phyloP scores from a whole-genome alignment of 2,797 vertebrate genomes.

The Parotocinclus haroldoi region DNA sequence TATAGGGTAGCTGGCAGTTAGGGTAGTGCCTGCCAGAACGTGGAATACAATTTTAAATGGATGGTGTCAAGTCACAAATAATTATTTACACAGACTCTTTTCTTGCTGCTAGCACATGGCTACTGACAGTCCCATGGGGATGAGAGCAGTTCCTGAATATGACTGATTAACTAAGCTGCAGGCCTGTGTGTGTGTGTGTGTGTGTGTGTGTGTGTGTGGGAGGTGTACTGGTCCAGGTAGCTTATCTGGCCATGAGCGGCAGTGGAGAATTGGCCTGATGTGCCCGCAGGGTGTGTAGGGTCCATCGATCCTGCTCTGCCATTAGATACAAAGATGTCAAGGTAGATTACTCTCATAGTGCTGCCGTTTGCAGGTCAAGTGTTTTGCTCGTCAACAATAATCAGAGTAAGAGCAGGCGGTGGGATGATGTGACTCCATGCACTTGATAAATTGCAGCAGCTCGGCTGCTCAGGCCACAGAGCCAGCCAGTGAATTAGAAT shows the following conservation, averaged over 20 bases:
- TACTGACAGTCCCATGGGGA: constrained; percentile 30
- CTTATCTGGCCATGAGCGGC: constrained; percentile 31
- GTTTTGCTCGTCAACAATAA: constrained; percentile 61
- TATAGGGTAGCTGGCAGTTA: too few species aligned
- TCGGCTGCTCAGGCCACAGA: constrained; percentile 31
- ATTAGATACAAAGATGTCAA: constrained; percentile 61
- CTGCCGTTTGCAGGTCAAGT: constrained; percentile 64
- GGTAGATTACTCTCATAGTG: constrained; percentile 60
- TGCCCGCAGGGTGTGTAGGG: constrained; percentile 51
- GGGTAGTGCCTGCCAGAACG: too few species aligned
- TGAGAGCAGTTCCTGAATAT: constrained; percentile 38
- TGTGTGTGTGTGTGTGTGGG: constrained; percentile 10
- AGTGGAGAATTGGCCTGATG: constrained; percentile 36
- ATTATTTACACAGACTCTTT: constrained; percentile 37
- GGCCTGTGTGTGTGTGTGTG: constrained; percentile 21
- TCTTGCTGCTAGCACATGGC: constrained; percentile 34
- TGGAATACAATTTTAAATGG: not conserved
- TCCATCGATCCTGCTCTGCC: constrained; percentile 57
- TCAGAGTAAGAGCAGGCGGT: constrained; percentile 54
- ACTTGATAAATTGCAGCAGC: constrained; percentile 51
- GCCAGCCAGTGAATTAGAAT: constrained; percentile 47
- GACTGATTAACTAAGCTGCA: constrained; percentile 46
- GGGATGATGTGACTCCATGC: constrained; percentile 52
- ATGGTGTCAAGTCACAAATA: constrained; percentile 43
- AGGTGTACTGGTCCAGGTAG: constrained; percentile 19